Percentiles rank a stretch among this genome's conserved stretches.
These are phyloP conservation scores for Calliphora vicina DNA, from an alignment of 1,140 invertebrate species.

Conservation along the genomic window DNA sequence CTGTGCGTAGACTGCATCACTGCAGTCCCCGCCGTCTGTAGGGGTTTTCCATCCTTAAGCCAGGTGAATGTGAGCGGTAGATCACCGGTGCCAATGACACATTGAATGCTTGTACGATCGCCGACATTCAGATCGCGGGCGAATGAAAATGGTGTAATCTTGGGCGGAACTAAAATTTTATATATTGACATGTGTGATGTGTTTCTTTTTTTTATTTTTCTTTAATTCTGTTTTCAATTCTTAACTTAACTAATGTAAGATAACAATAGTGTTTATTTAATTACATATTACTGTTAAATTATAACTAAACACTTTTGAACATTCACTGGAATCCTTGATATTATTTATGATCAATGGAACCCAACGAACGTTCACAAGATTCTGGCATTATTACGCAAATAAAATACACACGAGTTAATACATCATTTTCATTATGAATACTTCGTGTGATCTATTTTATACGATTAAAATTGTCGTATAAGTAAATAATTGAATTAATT, in stretches of 20 bases:
- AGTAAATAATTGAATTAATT: too few species aligned
- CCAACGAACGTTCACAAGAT: too few species aligned
- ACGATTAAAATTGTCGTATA: too few species aligned
- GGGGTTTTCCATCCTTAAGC: slow-evolving; percentile 72
- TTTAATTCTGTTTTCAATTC: not conserved
- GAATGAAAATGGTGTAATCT: slow-evolving; percentile 73
- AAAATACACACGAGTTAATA: too few species aligned
- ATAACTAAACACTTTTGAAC: too few species aligned
- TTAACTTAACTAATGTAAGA: not conserved
- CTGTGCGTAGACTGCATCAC: slow-evolving; percentile 41
- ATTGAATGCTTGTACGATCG: slow-evolving; percentile 74
- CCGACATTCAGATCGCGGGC: slow-evolving; percentile 74
- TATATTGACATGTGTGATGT: not conserved
- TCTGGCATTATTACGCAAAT: too few species aligned
- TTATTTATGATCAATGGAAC: too few species aligned
- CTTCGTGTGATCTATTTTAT: too few species aligned
- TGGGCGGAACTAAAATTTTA: slow-evolving; percentile 69
- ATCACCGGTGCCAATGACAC: slow-evolving; percentile 75
- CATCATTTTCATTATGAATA: too few species aligned
- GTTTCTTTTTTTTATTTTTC: not conserved
- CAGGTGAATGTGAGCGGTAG: slow-evolving; percentile 73
- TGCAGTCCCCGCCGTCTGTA: slow-evolving; percentile 45
- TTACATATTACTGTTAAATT: too few species aligned
- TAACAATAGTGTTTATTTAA: not conserved
- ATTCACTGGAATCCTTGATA: too few species aligned